Conservation (phyloP, 2,113 vertebrate genomes). For the Genyomyrus donnyi region DNA sequence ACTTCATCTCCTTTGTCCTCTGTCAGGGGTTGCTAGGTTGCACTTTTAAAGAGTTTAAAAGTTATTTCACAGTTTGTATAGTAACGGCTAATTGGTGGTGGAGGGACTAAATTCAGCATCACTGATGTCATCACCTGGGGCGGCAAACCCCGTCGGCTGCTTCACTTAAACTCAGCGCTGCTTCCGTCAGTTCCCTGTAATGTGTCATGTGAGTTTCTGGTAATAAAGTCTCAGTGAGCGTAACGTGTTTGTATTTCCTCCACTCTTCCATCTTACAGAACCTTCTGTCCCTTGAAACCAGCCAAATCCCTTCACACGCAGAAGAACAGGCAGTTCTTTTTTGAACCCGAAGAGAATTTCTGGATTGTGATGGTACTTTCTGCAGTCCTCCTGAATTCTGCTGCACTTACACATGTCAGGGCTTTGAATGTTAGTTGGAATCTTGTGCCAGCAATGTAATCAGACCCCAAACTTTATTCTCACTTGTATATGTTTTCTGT, state of each 20-base stretch:
- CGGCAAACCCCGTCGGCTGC: background rate
- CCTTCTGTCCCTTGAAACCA: conserved; percentile 93
- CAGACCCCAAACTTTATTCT: background rate
- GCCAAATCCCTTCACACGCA: conserved; percentile 95
- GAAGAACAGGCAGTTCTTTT: conserved; percentile 97
- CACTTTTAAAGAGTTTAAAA: background rate
- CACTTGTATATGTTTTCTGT: background rate
- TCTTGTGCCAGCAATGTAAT: background rate
- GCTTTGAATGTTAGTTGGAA: background rate
- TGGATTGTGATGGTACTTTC: conserved; percentile 96
- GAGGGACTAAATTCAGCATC: background rate
- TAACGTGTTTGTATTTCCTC: background rate
- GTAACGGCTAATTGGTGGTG: background rate
- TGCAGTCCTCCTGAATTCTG: background rate
- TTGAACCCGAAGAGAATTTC: conserved; percentile 89
- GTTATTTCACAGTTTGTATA: background rate
- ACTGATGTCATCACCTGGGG: background rate
- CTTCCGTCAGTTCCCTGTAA: background rate
- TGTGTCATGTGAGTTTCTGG: background rate
- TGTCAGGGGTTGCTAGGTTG: background rate
- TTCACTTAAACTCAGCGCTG: background rate
- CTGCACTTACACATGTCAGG: background rate
- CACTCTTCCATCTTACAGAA: conserved; percentile 60
- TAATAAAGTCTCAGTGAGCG: background rate
- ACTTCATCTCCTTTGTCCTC: background rate